These are phyloP conservation scores for Heliconius hewitsoni DNA, from an alignment of 1,140 invertebrate species.

Conservation along the genomic window DNA sequence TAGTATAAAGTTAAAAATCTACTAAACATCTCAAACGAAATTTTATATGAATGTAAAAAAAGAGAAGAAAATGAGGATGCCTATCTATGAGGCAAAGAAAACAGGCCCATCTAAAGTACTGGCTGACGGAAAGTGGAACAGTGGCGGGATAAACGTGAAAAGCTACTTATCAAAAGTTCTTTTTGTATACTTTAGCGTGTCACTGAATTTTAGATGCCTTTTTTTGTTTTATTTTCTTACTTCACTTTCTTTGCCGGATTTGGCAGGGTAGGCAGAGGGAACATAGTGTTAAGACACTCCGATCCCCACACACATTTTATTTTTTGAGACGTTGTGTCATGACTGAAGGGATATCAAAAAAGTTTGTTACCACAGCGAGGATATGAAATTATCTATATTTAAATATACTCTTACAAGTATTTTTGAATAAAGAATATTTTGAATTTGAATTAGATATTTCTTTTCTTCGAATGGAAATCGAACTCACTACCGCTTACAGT, in stretches of 20 bases:
- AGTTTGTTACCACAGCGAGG: neutral
- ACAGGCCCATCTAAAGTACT: neutral
- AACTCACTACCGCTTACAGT: neutral
- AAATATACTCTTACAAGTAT: neutral
- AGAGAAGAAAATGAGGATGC: slow-evolving; percentile 3
- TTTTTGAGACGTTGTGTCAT: too few species aligned
- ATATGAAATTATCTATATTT: neutral
- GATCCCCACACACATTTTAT: neutral
- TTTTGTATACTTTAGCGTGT: neutral
- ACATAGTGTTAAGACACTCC: neutral
- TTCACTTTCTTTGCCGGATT: neutral
- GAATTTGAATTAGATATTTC: too few species aligned
- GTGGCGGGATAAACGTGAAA: neutral
- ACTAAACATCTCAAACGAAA: neutral
- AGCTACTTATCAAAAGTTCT: neutral
- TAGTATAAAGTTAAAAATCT: neutral
- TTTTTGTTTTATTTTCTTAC: neutral
- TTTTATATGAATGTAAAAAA: neutral
- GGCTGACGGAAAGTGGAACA: neutral
- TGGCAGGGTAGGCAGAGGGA: neutral
- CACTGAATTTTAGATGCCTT: neutral
- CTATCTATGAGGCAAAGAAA: slow-evolving; percentile 12
- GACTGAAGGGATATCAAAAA: too few species aligned
- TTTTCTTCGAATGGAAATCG: neutral
- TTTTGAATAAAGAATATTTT: too few species aligned